Evolutionary conservation across 2,797 vertebrate genomes (phyloP), one percentile per base, ranked within the genome.

Genomic region (Merluccius polli): DNA sequence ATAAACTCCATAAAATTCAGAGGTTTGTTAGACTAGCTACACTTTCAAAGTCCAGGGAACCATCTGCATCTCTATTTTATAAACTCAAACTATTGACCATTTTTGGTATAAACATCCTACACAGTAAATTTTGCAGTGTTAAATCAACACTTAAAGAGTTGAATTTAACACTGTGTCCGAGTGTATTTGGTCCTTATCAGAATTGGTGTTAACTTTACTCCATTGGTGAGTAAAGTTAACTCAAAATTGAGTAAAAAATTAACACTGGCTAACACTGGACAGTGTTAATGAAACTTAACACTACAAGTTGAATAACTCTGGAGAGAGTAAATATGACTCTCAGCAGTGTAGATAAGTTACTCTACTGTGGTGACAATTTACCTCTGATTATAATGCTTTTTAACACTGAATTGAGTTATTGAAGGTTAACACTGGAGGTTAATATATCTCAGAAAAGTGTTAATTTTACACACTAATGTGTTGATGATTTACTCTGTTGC

Each of bases 261-360:
- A 77, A 77, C 77, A 77, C 77, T 77, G 0, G 1, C 30, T 36
- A 18, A 52, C 44, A 52, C 44, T 52, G 44, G 2, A 18, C 18
- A 52, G 44, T 52, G 16, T 52, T 52, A 18, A 16, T 30, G 18
- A 79, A 77, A 79, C 65, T 69, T 78, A 35, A 71, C 75, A 79
- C 63, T 73, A 73, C n/a, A 78, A 24, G 73, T 78, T 72, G 69
- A 77, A 73, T 74, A 81, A 76, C 77, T 70, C 79, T 79, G 41
- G 7, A 71, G 24, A 82, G 78, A 72, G 73, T 75, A 71, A 74
- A 74, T 78, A 78, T 78, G 59, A 74, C 59, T 74, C 75, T 73
- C 27, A 74, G 31, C 13, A 77, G 36, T 63, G 63, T 74, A 33
- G 16, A 75, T 38, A 4, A 78, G 59, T 74, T 78, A 74, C 73